These are phyloP conservation scores for Eupithecia abbreviata DNA, from an alignment of 2,888 invertebrate species.

Conservation along the genomic window DNA sequence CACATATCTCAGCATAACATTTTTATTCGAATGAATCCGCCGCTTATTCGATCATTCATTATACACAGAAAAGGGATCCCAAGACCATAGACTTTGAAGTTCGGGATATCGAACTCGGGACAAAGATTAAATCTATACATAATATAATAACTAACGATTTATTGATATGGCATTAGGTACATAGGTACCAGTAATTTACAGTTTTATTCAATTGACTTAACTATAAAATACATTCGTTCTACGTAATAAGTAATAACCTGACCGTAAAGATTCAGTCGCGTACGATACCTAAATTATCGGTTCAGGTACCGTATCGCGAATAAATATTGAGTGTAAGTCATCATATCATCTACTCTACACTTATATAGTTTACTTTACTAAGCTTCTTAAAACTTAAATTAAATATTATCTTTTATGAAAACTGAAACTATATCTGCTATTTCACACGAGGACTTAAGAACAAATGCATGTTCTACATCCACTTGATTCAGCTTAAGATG, in stretches of 20 bases:
- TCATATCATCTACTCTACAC: too few species aligned
- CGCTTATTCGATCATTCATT: too few species aligned
- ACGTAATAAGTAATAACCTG: background rate
- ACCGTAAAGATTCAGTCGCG: background rate
- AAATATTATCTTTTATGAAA: slow-evolving; percentile 53
- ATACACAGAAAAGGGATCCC: too few species aligned
- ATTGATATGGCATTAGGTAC: background rate
- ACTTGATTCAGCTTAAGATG: slow-evolving; percentile 61
- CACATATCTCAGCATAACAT: slow-evolving; percentile 60
- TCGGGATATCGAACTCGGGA: too few species aligned
- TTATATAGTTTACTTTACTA: background rate
- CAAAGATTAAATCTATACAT: too few species aligned
- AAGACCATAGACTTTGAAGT: too few species aligned
- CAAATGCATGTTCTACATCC: slow-evolving; percentile 89
- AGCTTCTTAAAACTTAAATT: background rate
- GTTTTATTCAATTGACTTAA: background rate
- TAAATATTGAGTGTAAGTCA: too few species aligned
- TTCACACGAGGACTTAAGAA: slow-evolving; percentile 85
- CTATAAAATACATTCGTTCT: background rate
- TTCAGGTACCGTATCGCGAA: too few species aligned
- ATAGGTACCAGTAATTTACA: background rate
- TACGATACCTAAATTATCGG: too few species aligned
- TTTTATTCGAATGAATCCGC: slow-evolving; percentile 12
- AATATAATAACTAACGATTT: background rate
- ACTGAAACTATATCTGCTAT: slow-evolving; percentile 79